These are phyloP conservation scores for Labrus mixtus DNA, from an alignment of 2,113 vertebrate genomes.

Conservation along the genomic window DNA sequence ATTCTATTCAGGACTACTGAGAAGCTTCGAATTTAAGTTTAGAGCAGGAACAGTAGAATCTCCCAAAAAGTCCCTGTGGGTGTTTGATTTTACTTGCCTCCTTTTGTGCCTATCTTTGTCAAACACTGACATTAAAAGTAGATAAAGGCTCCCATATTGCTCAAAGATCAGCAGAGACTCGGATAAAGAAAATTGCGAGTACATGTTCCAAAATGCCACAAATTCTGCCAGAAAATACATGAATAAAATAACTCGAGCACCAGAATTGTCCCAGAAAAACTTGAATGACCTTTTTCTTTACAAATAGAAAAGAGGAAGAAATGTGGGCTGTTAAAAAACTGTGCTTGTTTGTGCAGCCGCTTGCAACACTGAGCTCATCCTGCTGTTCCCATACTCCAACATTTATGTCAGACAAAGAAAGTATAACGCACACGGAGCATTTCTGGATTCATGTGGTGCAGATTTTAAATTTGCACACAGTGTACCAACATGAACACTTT, in stretches of 20 bases:
- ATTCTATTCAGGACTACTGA: not conserved
- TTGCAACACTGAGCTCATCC: constrained; percentile 45
- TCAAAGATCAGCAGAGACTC: constrained; percentile 20
- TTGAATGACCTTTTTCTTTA: constrained; percentile 43
- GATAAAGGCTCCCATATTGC: constrained; percentile 40
- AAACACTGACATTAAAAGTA: constrained; percentile 29
- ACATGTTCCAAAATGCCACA: not conserved
- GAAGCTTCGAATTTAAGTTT: not conserved
- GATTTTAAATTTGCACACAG: constrained; percentile 11
- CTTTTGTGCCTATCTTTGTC: not conserved
- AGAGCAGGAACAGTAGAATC: not conserved
- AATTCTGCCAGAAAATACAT: not conserved
- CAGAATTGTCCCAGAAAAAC: constrained; percentile 32
- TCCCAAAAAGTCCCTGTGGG: not conserved
- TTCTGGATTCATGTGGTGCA: constrained; percentile 13
- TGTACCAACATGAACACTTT: constrained; percentile 1
- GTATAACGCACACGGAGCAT: not conserved
- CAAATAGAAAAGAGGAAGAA: not conserved
- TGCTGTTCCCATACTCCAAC: constrained; percentile 23
- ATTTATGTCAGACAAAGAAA: constrained; percentile 30
- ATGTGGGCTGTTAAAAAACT: constrained; percentile 8
- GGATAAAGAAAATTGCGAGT: constrained; percentile 14
- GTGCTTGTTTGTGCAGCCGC: constrained; percentile 23
- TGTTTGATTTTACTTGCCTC: constrained; percentile 25
- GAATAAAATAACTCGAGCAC: constrained; percentile 5